Percentiles rank a stretch among this genome's conserved stretches.
These are phyloP conservation scores for Sylvietta virens DNA, from an alignment of 2,113 vertebrate species.

Conservation along the genomic window DNA sequence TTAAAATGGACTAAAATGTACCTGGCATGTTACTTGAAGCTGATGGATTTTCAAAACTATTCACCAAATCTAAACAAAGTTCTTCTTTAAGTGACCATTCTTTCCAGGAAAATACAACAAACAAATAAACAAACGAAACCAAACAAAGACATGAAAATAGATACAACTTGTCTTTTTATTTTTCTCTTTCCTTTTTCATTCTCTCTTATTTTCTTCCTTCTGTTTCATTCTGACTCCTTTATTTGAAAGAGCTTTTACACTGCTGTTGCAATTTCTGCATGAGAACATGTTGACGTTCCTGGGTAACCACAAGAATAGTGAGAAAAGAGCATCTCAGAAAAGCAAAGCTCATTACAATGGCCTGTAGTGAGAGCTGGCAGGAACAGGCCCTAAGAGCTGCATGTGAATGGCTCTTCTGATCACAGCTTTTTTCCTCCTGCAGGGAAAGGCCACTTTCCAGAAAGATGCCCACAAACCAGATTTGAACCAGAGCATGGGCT, in stretches of 20 bases:
- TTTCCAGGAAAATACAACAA: not conserved
- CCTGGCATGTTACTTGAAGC: not conserved
- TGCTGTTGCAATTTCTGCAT: not conserved
- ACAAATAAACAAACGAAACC: not conserved
- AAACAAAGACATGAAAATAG: not conserved
- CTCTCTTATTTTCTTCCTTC: not conserved
- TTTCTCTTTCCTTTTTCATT: not conserved
- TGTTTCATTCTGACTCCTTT: not conserved
- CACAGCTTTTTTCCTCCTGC: not conserved
- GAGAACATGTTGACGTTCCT: not conserved
- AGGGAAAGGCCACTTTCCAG: not conserved
- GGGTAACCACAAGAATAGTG: not conserved
- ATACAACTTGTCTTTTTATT: not conserved
- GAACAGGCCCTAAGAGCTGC: not conserved
- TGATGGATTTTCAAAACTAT: not conserved
- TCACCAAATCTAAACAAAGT: not conserved
- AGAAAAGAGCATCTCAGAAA: not conserved
- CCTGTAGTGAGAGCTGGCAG: not conserved
- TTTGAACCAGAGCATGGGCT: not conserved
- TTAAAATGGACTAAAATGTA: constrained; percentile 20
- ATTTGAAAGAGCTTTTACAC: not conserved
- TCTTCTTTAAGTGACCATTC: not conserved
- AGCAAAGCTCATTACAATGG: not conserved
- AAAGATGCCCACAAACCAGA: not conserved
- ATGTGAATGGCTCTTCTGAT: not conserved